Conservation (phyloP, 2,797 vertebrate genomes). For the Sebastes paucispinis region DNA sequence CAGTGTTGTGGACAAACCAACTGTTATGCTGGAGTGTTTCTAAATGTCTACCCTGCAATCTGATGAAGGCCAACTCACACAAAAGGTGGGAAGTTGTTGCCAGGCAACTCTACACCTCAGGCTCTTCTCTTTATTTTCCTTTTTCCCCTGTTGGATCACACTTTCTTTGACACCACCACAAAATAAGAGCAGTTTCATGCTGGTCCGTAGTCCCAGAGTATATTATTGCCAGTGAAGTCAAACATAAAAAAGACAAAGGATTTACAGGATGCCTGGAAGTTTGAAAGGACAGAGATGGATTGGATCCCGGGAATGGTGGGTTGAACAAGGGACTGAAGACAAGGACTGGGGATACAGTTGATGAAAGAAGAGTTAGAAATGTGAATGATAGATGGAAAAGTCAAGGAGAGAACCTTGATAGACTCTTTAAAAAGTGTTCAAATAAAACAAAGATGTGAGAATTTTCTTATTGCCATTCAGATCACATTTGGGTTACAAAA, state of each 20-base stretch:
- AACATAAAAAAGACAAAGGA: conserved; percentile 19
- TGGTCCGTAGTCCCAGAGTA: conserved; percentile 16
- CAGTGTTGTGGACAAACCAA: conserved; percentile 14
- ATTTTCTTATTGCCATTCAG: not conserved
- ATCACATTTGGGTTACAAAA: not conserved
- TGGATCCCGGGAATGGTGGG: conserved; percentile 3
- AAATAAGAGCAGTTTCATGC: conserved; percentile 43
- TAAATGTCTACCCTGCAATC: conserved; percentile 41
- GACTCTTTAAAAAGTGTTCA: not conserved
- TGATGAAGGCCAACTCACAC: conserved; percentile 58
- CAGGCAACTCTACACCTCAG: conserved; percentile 68
- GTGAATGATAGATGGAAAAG: not conserved
- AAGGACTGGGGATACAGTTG: not conserved
- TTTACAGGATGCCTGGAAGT: conserved; percentile 8
- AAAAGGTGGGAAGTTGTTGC: conserved; percentile 68
- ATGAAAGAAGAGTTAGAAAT: not conserved
- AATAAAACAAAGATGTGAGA: not conserved
- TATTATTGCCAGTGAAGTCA: conserved; percentile 24
- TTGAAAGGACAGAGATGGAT: not conserved
- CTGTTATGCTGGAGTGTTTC: conserved; percentile 38
- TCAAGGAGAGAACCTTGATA: not conserved
- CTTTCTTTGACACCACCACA: conserved; percentile 46
- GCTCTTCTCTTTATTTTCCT: conserved; percentile 49
- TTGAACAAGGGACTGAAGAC: conserved; percentile 8
- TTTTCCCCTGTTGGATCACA: conserved; percentile 29